Evolutionary conservation across 2,797 vertebrate genomes (phyloP), one percentile per base, ranked within the genome.

Genomic region (Euphonia xanthogaster): DNA sequence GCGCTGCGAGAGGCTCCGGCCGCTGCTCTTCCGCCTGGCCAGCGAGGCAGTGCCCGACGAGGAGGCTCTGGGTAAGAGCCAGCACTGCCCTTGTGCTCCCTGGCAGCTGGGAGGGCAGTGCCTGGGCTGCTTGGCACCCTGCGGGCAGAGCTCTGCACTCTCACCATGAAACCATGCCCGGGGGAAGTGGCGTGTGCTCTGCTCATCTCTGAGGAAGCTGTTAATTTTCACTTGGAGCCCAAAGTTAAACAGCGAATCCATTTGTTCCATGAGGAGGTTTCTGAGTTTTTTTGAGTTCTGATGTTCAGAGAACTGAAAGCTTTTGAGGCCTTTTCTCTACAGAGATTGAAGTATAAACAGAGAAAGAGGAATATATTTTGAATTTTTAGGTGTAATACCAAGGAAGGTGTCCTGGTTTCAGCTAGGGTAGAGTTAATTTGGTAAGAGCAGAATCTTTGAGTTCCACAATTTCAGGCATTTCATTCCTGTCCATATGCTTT

Each of bases 21-120:
- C 98, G 1, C 98, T 97, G 60, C 98, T 99, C 12, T 99, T 99
- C 93, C 98, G 99, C 47, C 97, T 99, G 53, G 99, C 99, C 47
- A 99, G 98, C 1, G 98, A 99, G 87, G 98, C 98, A 0, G 96
- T 95, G 4, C 98, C 99, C 2, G 98, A 99, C 0, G 98, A 99
- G 1, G 97, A 98, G 4, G 98, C 97, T 1, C 93, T 97, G 0
- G 98, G 98, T 97, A 95, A 88, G 84, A 79, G 63, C 47, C n/a
- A 44, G 0, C 15, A 0, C 45, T 61, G 65, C 18, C 39, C 47
- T 40, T 6, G 57, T 20, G 12, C 10, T 10, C 57, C 54, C 40
- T 5, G 35, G 73, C 68, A 8, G 13, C 45, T 86, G 50, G 42
- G 15, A 44, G 8, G 27, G 40, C 12, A 20, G 7, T 12, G 47